Percentiles rank a stretch among this genome's conserved stretches.
These are phyloP conservation scores for Rhyacophila brunnea DNA, from an alignment of 1,140 invertebrate genomes.

Conservation along the genomic window DNA sequence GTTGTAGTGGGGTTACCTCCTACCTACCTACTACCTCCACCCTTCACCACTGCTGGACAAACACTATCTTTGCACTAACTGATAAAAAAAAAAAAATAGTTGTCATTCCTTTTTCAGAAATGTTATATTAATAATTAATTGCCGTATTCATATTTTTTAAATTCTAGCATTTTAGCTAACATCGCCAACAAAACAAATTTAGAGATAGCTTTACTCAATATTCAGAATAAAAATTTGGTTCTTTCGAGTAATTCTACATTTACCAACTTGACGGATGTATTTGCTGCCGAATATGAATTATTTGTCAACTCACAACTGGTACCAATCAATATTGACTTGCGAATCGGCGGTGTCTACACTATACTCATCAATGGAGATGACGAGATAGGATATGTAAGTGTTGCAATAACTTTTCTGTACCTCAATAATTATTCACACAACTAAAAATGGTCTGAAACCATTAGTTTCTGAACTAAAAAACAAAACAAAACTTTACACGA, in stretches of 20 bases:
- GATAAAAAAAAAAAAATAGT: too few species aligned
- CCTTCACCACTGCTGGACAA: too few species aligned
- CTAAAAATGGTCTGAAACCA: too few species aligned
- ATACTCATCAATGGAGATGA: slow-evolving; percentile 47
- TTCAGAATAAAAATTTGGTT: slow-evolving; percentile 40
- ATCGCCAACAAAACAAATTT: slow-evolving; percentile 57
- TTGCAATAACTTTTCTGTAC: too few species aligned
- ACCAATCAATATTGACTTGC: slow-evolving; percentile 40
- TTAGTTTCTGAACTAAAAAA: too few species aligned
- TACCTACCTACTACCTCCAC: too few species aligned
- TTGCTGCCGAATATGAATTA: slow-evolving; percentile 44
- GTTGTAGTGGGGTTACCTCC: too few species aligned
- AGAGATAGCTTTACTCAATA: slow-evolving; percentile 39
- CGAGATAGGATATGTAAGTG: slow-evolving; percentile 17
- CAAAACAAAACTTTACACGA: too few species aligned
- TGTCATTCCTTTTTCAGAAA: too few species aligned
- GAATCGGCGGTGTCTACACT: slow-evolving; percentile 60
- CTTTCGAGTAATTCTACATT: slow-evolving; percentile 32
- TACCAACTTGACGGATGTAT: slow-evolving; percentile 44
- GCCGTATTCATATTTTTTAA: slow-evolving; percentile 10
- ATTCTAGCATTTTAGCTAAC: slow-evolving; percentile 30
- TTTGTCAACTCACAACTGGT: slow-evolving; percentile 40
- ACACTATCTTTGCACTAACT: too few species aligned
- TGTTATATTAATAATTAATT: too few species aligned
- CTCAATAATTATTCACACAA: too few species aligned